phyloP scores from a whole-genome alignment of 1,140 invertebrate genomes.

The Heliconius melpomene region DNA sequence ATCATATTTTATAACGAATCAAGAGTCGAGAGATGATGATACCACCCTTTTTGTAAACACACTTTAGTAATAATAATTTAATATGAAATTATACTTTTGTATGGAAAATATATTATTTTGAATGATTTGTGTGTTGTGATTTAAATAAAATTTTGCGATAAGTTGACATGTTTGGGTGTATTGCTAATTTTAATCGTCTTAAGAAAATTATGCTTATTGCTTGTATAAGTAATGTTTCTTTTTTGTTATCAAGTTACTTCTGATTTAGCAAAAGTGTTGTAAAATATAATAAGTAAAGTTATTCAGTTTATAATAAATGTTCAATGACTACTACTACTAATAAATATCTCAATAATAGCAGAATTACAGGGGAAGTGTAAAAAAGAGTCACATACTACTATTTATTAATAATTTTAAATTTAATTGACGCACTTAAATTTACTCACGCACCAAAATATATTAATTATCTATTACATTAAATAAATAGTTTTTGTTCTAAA shows the following conservation, averaged over 20 bases:
- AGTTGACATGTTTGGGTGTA: too few species aligned
- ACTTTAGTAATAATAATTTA: not conserved
- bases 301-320: not conserved
- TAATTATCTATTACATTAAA: not conserved
- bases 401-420: too few species aligned
- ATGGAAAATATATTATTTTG: not conserved
- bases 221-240: not conserved
- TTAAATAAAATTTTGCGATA: constrained; percentile 2
- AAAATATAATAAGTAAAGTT: not conserved
- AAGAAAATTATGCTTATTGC: not conserved
- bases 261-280: not conserved
- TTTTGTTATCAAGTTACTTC: not conserved
- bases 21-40: constrained; percentile 48
- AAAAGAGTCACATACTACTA: too few species aligned
- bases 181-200: constrained; percentile 14
- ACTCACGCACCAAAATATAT: too few species aligned
- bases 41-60: constrained; percentile 22
- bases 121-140: constrained; percentile 2
- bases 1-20: constrained; percentile 58
- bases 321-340: too few species aligned
- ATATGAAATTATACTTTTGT: not conserved
- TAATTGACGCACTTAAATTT: too few species aligned
- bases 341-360: too few species aligned
- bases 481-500: not conserved
- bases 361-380: too few species aligned